Conservation (phyloP, 2,113 vertebrate genomes). For the Megaceryle torquata region DNA sequence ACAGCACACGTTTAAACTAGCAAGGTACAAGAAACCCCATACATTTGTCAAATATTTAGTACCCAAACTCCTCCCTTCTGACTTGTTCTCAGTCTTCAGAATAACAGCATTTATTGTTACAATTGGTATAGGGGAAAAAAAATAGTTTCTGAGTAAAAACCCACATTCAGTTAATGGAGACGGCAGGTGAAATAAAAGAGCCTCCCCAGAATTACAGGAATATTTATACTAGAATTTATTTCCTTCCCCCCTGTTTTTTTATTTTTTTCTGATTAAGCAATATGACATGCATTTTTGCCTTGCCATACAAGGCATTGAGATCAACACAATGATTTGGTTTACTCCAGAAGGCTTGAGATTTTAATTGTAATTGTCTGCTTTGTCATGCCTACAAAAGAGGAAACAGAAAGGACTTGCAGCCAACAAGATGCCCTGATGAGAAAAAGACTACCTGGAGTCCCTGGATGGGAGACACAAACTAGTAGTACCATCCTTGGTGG, state of each 20-base stretch:
- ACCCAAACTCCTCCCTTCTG: background rate
- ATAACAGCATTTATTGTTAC: background rate
- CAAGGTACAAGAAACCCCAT: background rate
- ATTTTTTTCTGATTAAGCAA: background rate
- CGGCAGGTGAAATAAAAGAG: background rate
- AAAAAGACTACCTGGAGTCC: background rate
- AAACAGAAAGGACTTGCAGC: background rate
- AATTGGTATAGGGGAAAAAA: background rate
- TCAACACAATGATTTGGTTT: background rate
- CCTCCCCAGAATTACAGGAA: background rate
- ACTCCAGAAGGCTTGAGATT: background rate
- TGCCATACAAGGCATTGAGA: background rate
- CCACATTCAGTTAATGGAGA: background rate
- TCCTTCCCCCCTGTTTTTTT: background rate
- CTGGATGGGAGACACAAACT: background rate
- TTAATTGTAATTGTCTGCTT: background rate
- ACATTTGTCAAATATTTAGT: background rate
- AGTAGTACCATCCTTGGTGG: background rate
- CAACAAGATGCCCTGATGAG: background rate
- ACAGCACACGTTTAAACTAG: background rate
- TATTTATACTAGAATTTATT: background rate
- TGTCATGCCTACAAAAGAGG: background rate
- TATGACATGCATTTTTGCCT: accelerated
- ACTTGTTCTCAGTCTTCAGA: background rate
- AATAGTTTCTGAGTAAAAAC: background rate